Conservation (phyloP, 2,797 vertebrate species). For the Tenualosa thibaudeaui region DNA sequence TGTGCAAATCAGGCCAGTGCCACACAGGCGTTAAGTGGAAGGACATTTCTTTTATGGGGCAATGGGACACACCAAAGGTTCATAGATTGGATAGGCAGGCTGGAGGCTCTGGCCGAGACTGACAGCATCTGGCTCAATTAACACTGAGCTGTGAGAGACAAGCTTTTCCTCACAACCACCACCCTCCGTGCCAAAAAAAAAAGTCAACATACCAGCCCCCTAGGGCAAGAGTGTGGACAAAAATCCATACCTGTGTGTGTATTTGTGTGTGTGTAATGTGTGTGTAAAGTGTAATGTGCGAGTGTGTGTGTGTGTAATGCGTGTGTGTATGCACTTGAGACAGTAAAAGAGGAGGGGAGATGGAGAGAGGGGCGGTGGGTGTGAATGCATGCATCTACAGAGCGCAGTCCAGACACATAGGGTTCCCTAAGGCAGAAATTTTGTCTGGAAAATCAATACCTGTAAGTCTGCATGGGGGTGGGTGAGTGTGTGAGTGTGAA, state of each 20-base stretch:
- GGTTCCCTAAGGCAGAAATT: background rate
- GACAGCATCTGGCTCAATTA: slow-evolving; percentile 19
- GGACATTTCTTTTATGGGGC: background rate
- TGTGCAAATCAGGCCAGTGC: background rate
- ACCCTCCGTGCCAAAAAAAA: background rate
- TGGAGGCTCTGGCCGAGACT: background rate
- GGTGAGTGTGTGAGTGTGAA: background rate
- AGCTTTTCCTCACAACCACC: background rate
- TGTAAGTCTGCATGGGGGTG: background rate
- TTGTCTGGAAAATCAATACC: background rate
- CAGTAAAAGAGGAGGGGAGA: background rate
- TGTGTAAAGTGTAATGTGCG: background rate
- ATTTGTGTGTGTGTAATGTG: background rate
- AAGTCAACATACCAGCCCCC: background rate
- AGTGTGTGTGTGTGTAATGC: background rate
- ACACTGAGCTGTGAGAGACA: slow-evolving; percentile 18
- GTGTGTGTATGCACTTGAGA: background rate
- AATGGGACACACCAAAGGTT: background rate
- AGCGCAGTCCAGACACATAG: background rate
- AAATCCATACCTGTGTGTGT: slow-evolving; percentile 20
- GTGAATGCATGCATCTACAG: background rate
- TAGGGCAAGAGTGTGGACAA: background rate
- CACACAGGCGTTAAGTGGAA: background rate
- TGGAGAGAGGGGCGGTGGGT: background rate
- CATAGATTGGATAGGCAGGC: background rate